Evolutionary conservation across 1,140 invertebrate species (phyloP).

Genomic region (Goniozus legneri): DNA sequence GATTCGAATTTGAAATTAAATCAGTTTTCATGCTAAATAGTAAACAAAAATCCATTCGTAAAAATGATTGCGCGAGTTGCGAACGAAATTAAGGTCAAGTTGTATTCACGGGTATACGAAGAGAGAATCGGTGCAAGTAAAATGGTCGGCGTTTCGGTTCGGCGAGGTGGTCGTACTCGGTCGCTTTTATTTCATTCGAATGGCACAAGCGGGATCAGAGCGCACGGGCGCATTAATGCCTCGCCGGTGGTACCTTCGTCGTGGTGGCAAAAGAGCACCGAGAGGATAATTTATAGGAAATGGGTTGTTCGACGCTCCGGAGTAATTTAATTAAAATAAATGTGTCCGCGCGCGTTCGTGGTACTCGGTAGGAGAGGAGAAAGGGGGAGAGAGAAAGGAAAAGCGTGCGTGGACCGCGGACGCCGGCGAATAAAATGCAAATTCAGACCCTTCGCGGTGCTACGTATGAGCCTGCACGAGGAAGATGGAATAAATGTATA

Average conservation of each 20-base stretch:
- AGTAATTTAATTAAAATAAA: constrained; percentile 59
- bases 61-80: constrained; percentile 49
- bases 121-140: too few relatives aligned
- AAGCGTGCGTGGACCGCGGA: constrained; percentile 24
- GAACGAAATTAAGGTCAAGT: too few relatives aligned
- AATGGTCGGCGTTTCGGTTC: too few relatives aligned
- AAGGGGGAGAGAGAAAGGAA: too few relatives aligned
- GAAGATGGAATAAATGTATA: background rate
- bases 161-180: too few relatives aligned
- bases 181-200: constrained; percentile 55
- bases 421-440: constrained; percentile 55
- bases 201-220: constrained; percentile 50
- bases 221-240: constrained; percentile 53
- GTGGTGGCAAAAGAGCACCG: constrained; percentile 31
- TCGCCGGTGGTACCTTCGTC: constrained; percentile 15
- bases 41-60: too few relatives aligned
- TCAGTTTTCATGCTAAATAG: too few relatives aligned
- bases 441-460: constrained; percentile 49
- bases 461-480: constrained; percentile 21
- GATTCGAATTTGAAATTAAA: too few relatives aligned
- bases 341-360: constrained; percentile 31
- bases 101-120: too few relatives aligned
- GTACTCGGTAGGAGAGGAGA: too few relatives aligned
- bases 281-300: constrained; percentile 58
- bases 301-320: constrained; percentile 55